phyloP scores from a whole-genome alignment of 2,113 vertebrate genomes.

The Nycticorax nycticorax region DNA sequence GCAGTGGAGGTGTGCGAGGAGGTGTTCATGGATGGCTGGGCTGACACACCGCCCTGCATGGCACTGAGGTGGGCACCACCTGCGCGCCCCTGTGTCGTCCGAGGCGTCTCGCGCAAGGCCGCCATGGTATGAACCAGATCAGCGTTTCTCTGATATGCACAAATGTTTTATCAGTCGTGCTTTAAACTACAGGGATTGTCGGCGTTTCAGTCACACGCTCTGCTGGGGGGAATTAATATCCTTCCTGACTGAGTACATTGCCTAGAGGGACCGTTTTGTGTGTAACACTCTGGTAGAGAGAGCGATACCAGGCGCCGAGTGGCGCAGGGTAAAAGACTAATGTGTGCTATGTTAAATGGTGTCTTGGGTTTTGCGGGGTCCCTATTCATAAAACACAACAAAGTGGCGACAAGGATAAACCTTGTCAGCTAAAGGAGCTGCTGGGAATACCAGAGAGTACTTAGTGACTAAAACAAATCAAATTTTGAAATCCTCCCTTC shows the following conservation, averaged over 20 bases:
- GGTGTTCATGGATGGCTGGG: neutral
- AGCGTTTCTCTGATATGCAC: neutral
- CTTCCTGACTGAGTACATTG: neutral
- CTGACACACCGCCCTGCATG: accelerated
- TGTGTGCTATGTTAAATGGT: neutral
- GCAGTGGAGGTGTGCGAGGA: neutral
- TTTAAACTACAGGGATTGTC: neutral
- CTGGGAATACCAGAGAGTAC: slow-evolving; percentile 43
- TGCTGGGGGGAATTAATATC: neutral
- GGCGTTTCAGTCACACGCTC: neutral
- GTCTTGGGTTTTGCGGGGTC: slow-evolving; percentile 23
- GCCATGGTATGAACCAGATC: accelerated
- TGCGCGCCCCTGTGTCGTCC: accelerated
- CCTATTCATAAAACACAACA: slow-evolving; percentile 30
- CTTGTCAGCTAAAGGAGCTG: slow-evolving; percentile 34
- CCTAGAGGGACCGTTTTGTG: slow-evolving; percentile 16
- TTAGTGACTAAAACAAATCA: slow-evolving; percentile 49
- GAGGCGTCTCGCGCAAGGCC: accelerated
- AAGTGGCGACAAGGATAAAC: slow-evolving; percentile 22
- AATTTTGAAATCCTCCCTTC: slow-evolving; percentile 46
- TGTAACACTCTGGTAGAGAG: neutral
- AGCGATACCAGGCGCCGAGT: neutral
- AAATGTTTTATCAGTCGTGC: neutral
- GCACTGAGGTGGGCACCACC: neutral
- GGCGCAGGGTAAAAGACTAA: neutral